phyloP scores from a whole-genome alignment of 1,140 invertebrate species.

The Berghia stephanieae region DNA sequence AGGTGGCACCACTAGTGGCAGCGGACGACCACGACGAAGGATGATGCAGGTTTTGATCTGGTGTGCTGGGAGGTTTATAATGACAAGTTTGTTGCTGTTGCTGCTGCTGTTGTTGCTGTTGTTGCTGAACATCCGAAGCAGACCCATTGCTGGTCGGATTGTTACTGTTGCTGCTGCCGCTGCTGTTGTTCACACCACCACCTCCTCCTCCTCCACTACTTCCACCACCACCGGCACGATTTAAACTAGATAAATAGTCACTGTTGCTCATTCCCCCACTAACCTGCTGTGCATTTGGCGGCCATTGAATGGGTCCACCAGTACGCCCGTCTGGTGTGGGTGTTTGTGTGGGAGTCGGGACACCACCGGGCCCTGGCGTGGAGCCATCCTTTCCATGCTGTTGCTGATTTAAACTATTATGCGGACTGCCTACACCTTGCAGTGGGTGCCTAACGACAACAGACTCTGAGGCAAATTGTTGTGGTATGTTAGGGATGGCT shows the following conservation, averaged over 20 bases:
- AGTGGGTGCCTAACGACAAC: conserved; percentile 26
- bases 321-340: conserved; percentile 18
- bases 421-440: conserved; percentile 22
- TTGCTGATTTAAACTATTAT: not conserved
- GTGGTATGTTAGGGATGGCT: conserved; percentile 21
- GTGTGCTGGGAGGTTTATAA: conserved; percentile 26
- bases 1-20: too few species aligned
- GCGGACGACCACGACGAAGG: conserved; percentile 10
- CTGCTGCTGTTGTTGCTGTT: too few species aligned
- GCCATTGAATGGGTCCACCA: too few species aligned
- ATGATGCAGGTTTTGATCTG: conserved; percentile 28
- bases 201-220: not conserved
- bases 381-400: conserved; percentile 15
- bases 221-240: not conserved
- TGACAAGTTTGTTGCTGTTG: too few species aligned
- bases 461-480: conserved; percentile 30
- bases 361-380: conserved; percentile 24
- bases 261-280: conserved; percentile 21
- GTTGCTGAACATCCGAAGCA: conserved; percentile 22
- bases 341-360: conserved; percentile 22
- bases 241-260: not conserved
- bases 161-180: not conserved
- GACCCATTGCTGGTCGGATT: not conserved
- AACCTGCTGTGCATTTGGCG: not conserved
- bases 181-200: conserved; percentile 18